Evolutionary conservation across 2,888 invertebrate species (phyloP).

Genomic region (Rhorus exstirpatorius): DNA sequence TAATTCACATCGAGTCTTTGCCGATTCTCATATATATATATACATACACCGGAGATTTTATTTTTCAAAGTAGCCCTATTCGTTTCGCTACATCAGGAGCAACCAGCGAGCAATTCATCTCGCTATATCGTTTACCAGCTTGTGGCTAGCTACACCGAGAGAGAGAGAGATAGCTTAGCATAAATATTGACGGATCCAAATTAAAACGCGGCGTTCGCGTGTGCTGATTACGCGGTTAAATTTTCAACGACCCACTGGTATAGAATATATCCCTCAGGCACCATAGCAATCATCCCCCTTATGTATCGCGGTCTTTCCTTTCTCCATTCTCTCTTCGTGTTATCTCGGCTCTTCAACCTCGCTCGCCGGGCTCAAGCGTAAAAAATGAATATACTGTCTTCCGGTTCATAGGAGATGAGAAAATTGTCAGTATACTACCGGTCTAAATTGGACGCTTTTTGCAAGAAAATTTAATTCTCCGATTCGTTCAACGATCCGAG

Average conservation of each 20-base stretch:
- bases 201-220: slow-evolving; percentile 71
- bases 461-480: too few species aligned
- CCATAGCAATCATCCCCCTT: slow-evolving; percentile 61
- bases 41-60: slow-evolving; percentile 39
- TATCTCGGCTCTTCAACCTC: slow-evolving; percentile 5
- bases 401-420: too few species aligned
- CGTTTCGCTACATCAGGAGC: not conserved
- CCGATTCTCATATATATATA: too few species aligned
- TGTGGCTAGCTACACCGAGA: not conserved
- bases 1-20: slow-evolving; percentile 49
- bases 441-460: too few species aligned
- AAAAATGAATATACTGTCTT: not conserved
- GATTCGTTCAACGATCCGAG: too few species aligned
- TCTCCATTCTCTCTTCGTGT: too few species aligned
- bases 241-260: slow-evolving; percentile 66
- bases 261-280: slow-evolving; percentile 54
- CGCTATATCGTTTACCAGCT: not conserved
- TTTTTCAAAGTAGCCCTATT: slow-evolving; percentile 3
- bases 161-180: slow-evolving; percentile 53
- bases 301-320: slow-evolving; percentile 40
- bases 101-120: slow-evolving; percentile 41
- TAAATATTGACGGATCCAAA: slow-evolving; percentile 74
- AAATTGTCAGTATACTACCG: too few species aligned
- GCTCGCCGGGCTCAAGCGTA: not conserved
- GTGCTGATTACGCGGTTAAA: slow-evolving; percentile 74